These are phyloP conservation scores for Thalpophila matura DNA, from an alignment of 2,888 invertebrate genomes.

Conservation along the genomic window DNA sequence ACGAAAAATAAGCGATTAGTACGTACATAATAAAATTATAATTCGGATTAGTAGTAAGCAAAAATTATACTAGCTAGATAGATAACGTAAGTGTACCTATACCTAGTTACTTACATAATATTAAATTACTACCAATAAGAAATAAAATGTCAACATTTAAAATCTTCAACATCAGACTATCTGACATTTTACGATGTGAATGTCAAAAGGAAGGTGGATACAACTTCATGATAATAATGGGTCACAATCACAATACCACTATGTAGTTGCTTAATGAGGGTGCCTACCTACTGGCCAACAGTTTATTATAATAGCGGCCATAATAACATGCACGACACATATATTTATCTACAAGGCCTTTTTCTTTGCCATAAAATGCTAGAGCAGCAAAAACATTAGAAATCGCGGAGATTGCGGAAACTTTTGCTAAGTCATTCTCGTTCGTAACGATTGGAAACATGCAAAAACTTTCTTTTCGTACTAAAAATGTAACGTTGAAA, in stretches of 20 bases:
- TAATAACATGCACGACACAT: conserved; percentile 38
- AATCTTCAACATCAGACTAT: conserved; percentile 3
- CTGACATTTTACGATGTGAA: conserved; percentile 5
- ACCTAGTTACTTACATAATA: too few species aligned
- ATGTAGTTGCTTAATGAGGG: conserved; percentile 28
- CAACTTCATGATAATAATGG: not conserved
- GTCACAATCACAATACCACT: conserved; percentile 10
- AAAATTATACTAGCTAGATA: too few species aligned
- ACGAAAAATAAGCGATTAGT: conserved; percentile 3
- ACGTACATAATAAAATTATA: too few species aligned
- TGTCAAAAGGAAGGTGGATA: conserved; percentile 4
- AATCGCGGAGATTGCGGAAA: conserved; percentile 36
- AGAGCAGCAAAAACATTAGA: conserved; percentile 42
- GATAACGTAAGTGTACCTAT: too few species aligned
- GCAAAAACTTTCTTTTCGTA: conserved; percentile 43
- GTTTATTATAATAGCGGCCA: conserved; percentile 32
- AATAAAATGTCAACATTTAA: too few species aligned
- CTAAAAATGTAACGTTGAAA: conserved; percentile 9
- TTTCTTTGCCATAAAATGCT: conserved; percentile 9
- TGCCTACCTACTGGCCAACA: not conserved
- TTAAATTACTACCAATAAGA: too few species aligned
- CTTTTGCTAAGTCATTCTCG: conserved; percentile 25
- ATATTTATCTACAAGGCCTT: conserved; percentile 1
- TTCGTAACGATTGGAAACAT: conserved; percentile 6
- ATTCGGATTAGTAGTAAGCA: too few species aligned